These are phyloP conservation scores for Antedon mediterranea DNA, from an alignment of 53 echinoderm and acorn worm genomes.

Conservation along the genomic window DNA sequence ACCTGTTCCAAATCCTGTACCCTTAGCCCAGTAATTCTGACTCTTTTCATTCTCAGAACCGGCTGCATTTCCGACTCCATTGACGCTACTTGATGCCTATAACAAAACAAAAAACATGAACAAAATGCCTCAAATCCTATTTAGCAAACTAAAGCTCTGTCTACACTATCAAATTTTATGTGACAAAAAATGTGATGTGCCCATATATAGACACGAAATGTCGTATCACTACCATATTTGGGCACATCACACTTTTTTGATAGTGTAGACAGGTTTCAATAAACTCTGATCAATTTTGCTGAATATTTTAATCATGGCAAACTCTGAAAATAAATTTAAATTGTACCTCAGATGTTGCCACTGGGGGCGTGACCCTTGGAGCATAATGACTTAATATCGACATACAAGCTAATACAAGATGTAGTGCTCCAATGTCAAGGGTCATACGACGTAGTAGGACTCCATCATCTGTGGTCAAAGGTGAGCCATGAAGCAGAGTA, in stretches of 20 bases:
- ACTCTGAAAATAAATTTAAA: neutral
- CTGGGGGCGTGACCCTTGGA: constrained; percentile 13
- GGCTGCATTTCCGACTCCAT: constrained; percentile 12
- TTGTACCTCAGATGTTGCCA: constrained; percentile 19
- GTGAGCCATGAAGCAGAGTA: constrained; percentile 81
- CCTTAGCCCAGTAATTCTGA: constrained; percentile 98
- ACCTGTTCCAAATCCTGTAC: constrained; percentile 94
- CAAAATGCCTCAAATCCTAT: no score
- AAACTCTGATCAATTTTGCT: no score
- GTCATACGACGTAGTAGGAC: constrained; percentile 79
- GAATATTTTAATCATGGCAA: no score
- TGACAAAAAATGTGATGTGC: no score
- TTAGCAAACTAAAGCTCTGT: no score
- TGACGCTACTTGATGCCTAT: neutral
- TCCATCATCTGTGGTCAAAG: constrained; percentile 91
- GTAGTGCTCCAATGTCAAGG: constrained; percentile 84
- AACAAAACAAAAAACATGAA: neutral
- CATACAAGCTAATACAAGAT: constrained; percentile 78
- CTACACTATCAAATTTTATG: no score
- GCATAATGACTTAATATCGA: constrained; percentile 91
- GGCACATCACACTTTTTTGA: no score
- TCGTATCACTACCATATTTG: no score
- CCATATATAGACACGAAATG: no score
- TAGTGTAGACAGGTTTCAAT: no score
- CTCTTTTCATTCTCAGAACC: constrained; percentile 38